phyloP scores from a whole-genome alignment of 2,888 invertebrate species.

The Frankliniella intonsa region DNA sequence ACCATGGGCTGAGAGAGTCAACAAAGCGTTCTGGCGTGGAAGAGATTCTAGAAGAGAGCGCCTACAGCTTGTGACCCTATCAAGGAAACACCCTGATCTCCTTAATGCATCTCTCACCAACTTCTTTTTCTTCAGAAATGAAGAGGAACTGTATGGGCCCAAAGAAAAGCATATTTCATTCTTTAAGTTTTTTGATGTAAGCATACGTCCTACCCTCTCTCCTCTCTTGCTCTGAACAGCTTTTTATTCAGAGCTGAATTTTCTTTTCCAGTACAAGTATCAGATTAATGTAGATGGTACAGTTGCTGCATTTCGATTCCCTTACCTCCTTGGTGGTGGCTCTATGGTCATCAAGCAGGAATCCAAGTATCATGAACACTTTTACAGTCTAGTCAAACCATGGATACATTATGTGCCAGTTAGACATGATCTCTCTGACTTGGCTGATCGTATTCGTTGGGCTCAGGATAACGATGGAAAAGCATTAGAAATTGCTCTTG shows the following conservation, averaged over 20 bases:
- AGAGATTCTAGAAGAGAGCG: slow-evolving; percentile 84
- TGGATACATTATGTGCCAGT: slow-evolving; percentile 81
- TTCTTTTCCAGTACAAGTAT: slow-evolving; percentile 76
- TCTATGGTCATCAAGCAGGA: slow-evolving; percentile 86
- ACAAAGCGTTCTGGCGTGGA: slow-evolving; percentile 85
- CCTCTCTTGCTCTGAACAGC: slow-evolving; percentile 15
- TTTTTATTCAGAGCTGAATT: slow-evolving; percentile 16
- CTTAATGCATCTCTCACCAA: slow-evolving; percentile 90
- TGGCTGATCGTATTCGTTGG: slow-evolving; percentile 74
- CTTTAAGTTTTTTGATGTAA: slow-evolving; percentile 90
- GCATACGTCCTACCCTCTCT: slow-evolving; percentile 40
- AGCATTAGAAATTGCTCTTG: slow-evolving; percentile 60
- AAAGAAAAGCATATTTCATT: slow-evolving; percentile 80
- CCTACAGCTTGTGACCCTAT: slow-evolving; percentile 73
- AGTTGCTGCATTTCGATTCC: slow-evolving; percentile 91
- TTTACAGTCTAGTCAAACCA: slow-evolving; percentile 71
- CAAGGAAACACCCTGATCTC: slow-evolving; percentile 67
- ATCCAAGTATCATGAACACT: slow-evolving; percentile 92
- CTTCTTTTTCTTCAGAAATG: slow-evolving; percentile 90
- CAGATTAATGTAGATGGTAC: slow-evolving; percentile 93
- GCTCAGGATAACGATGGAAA: slow-evolving; percentile 66
- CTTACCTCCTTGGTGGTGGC: slow-evolving; percentile 84
- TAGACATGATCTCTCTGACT: slow-evolving; percentile 71
- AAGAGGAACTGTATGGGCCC: slow-evolving; percentile 80
- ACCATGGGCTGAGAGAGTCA: slow-evolving; percentile 68